Base-by-base conservation (phyloP, 2,113 vertebrate genomes). In the Odontesthes bonariensis region DNA sequence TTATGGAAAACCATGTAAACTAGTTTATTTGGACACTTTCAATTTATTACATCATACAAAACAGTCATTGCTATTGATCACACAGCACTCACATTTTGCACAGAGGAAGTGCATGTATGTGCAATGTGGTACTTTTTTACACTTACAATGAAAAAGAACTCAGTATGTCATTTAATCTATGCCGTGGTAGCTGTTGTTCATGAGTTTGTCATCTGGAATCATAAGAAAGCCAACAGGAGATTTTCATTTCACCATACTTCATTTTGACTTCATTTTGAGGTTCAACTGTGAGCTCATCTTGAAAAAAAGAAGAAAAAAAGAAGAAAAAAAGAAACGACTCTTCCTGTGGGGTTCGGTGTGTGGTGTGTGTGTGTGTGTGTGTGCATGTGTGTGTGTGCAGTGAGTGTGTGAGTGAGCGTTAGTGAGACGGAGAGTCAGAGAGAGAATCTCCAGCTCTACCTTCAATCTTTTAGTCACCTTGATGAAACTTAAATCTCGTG, bases 291-390 rank as follows among this genome's bases (percentile, higher is more conserved):
- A 82, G 67, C 49, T 70, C 65, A 55, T 64, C 38, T 71, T 47
- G 1, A 17, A 47, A 47, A 42, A 42, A 42, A 42, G 10, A 38
- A 38, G 4, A 47, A 47, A 42, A 42, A 42, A 42, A 5, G 5
- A 38, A 16, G 2, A 44, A 42, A 56, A 81, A 85, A 76, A 79
- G 73, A 82, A 75, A 67, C 58, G 61, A 62, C 3, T 40, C 69
- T 88, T 91, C 88, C 88, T 87, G 90, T 84, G 57, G 16, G 70
- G 44, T 40, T 20, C 49, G 58, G 2, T 8, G 7, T 44, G 61
- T 46, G 68, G 73, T 49, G 57, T 38, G 61, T 56, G 66, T 38
- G 65, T 75, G 56, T 55, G 57, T 22, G 65, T 42, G 51, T 40
- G 69, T 58, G 32, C 32, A 20, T 22, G 57, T 44, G 62, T 23